Percentiles rank a stretch among this genome's conserved stretches.
Conservation (phyloP, 2,113 vertebrate species). For the Neotoma lepida region DNA sequence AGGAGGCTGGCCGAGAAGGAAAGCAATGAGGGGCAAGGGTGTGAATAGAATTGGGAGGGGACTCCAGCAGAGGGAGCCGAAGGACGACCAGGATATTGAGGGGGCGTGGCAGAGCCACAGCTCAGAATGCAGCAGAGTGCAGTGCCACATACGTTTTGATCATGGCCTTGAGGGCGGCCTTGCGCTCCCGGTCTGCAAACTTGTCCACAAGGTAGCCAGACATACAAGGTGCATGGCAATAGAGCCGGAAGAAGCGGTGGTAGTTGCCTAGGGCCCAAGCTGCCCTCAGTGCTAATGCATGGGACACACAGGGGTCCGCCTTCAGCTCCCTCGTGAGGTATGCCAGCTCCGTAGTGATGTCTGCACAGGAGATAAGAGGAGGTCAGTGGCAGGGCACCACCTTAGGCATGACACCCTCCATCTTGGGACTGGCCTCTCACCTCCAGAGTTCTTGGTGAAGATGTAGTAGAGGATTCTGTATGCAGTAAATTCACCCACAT, state of each 20-base stretch:
- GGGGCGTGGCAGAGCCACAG: background rate
- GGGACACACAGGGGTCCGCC: constrained; percentile 89
- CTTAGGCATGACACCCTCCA: fast-evolving
- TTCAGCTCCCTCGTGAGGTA: constrained; percentile 91
- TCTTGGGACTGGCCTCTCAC: constrained; percentile 67
- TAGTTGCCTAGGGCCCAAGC: constrained; percentile 95
- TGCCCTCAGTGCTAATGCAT: constrained; percentile 90
- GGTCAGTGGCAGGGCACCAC: fast-evolving
- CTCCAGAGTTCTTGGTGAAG: constrained; percentile 94
- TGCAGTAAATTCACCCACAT: constrained; percentile 94
- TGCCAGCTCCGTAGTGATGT: constrained; percentile 93
- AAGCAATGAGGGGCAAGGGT: background rate
- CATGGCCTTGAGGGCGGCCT: constrained; percentile 91
- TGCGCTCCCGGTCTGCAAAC: constrained; percentile 94
- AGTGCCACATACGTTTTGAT: constrained; percentile 92
- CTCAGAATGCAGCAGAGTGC: background rate
- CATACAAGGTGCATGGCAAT: constrained; percentile 92
- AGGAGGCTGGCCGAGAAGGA: background rate
- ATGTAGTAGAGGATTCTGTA: constrained; percentile 95
- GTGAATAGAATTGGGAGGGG: background rate
- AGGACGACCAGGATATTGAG: background rate
- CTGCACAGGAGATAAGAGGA: constrained; percentile 74
- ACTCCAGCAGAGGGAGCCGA: background rate
- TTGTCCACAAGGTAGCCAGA: constrained; percentile 95
- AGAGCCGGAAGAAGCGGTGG: constrained; percentile 93